Percentiles rank a stretch among this genome's conserved stretches.
phyloP scores from a whole-genome alignment of 2,888 invertebrate species.

The Phanerotoma sp. region DNA sequence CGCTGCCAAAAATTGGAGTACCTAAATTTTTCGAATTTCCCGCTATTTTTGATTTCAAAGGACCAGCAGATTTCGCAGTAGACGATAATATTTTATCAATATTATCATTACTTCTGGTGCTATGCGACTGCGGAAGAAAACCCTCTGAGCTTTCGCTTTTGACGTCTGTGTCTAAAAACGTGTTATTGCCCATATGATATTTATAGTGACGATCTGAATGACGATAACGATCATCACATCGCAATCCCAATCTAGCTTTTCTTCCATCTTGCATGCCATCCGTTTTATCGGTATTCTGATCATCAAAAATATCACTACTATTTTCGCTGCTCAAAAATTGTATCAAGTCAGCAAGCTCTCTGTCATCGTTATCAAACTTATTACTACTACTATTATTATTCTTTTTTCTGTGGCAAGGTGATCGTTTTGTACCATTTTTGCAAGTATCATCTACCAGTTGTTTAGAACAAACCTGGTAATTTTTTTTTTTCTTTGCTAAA shows the following conservation, averaged over 20 bases:
- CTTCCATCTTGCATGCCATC: conserved; percentile 48
- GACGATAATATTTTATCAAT: not conserved
- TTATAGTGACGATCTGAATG: not conserved
- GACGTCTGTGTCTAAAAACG: conserved; percentile 39
- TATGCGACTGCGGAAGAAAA: conserved; percentile 47
- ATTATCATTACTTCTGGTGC: not conserved
- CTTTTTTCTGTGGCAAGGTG: no score
- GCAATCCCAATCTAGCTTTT: conserved; percentile 52
- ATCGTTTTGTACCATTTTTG: no score
- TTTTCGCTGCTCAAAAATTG: conserved; percentile 42
- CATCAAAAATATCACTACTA: conserved; percentile 52
- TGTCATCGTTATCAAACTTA: no score
- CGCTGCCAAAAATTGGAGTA: not conserved
- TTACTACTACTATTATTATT: no score
- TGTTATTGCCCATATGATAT: conserved; percentile 34
- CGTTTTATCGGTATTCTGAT: conserved; percentile 48
- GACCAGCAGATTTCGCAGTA: not conserved
- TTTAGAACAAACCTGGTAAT: no score
- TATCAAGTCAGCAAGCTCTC: no score
- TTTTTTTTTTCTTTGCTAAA: conserved; percentile 46
- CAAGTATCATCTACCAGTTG: no score
- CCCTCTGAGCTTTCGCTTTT: conserved; percentile 55
- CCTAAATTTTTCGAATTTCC: not conserved
- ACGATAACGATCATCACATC: conserved; percentile 43
- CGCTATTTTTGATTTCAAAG: not conserved